Percentiles rank a stretch among this genome's conserved stretches.
Conservation (phyloP, 2,113 vertebrate species). For the Melanostigma gelatinosum region DNA sequence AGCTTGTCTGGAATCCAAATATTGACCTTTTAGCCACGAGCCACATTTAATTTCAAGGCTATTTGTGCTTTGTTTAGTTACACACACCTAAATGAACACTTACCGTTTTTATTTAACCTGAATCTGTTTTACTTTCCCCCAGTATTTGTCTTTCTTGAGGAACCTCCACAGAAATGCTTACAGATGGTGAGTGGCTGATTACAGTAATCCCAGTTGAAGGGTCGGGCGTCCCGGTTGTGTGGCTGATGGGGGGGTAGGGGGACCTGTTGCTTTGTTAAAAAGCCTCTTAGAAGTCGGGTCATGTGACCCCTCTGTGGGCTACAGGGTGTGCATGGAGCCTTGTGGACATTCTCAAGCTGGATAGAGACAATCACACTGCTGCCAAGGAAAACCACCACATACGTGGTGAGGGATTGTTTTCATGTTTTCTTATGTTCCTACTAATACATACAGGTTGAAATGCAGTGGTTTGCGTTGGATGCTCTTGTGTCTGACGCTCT, state of each 20-base stretch:
- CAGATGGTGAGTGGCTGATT: constrained; percentile 67
- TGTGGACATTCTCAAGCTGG: constrained; percentile 24
- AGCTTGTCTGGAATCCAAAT: neutral
- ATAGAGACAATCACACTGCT: constrained; percentile 22
- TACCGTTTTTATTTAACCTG: neutral
- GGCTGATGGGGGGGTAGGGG: constrained; percentile 7
- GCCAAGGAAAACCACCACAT: neutral
- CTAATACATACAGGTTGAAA: neutral
- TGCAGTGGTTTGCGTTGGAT: neutral
- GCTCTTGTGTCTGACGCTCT: neutral
- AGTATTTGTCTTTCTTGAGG: neutral
- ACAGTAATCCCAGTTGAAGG: constrained; percentile 62
- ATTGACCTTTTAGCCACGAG: neutral
- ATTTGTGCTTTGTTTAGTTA: neutral
- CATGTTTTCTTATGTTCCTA: constrained; percentile 1
- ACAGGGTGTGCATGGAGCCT: constrained; percentile 32
- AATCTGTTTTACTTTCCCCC: neutral
- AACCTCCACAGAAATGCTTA: constrained; percentile 31
- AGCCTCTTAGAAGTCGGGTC: constrained; percentile 71
- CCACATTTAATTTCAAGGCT: neutral
- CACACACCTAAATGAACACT: neutral
- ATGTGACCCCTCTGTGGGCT: constrained; percentile 58
- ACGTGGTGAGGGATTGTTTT: constrained; percentile 22
- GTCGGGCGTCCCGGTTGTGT: constrained; percentile 34
- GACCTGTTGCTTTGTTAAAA: constrained; percentile 60